Percentiles rank a stretch among this genome's conserved stretches.
Evolutionary conservation across 2,888 invertebrate genomes (phyloP).

Genomic region (Lysandra coridon): DNA sequence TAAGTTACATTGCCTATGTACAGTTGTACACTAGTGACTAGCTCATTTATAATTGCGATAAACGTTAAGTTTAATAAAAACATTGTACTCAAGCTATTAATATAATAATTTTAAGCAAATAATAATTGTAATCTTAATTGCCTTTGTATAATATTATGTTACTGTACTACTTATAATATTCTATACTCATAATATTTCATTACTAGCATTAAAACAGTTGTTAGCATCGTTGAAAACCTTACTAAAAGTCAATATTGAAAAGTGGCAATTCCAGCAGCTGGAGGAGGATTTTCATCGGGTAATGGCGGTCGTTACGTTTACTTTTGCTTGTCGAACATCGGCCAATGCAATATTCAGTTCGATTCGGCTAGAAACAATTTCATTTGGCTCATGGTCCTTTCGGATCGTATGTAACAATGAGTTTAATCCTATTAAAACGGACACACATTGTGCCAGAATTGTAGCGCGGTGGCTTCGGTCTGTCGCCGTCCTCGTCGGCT

Average conservation of each 20-base stretch:
- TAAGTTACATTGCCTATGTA: neutral
- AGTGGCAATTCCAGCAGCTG: constrained; percentile 18
- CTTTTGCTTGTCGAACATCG: constrained; percentile 41
- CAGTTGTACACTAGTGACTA: neutral
- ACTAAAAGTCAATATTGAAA: constrained; percentile 24
- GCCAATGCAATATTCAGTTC: constrained; percentile 49
- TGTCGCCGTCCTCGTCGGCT: constrained; percentile 72
- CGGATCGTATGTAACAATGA: constrained; percentile 74
- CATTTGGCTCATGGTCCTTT: constrained; percentile 66
- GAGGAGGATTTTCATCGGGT: constrained; percentile 30
- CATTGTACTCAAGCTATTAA: too few species aligned
- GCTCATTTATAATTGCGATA: neutral
- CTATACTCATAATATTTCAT: neutral
- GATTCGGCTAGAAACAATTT: constrained; percentile 65
- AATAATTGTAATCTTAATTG: neutral
- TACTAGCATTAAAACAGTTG: neutral
- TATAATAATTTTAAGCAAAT: too few species aligned
- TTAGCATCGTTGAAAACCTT: neutral
- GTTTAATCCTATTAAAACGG: constrained; percentile 78
- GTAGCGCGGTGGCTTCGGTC: constrained; percentile 75
- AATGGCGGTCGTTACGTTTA: constrained; percentile 34
- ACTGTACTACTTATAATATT: neutral
- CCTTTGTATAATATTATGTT: neutral
- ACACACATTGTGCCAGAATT: constrained; percentile 76
- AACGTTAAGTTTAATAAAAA: too few species aligned